Percentiles rank a stretch among this genome's conserved stretches.
Conservation (phyloP, 2,113 vertebrate genomes). For the Antechinus flavipes region DNA sequence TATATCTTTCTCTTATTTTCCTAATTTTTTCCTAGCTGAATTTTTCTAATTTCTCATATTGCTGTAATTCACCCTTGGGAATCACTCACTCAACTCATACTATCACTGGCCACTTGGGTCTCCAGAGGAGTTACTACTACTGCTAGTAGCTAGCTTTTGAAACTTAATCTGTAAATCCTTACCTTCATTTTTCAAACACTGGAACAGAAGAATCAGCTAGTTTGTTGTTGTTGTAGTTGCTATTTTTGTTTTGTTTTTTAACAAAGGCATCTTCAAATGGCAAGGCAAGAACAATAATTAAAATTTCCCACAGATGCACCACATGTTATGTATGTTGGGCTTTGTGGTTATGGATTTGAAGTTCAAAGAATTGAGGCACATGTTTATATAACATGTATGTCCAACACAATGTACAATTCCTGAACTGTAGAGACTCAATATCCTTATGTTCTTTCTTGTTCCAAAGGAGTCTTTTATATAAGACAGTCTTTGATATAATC, state of each 20-base stretch:
- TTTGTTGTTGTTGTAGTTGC: not conserved
- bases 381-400: accelerated
- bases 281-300: not conserved
- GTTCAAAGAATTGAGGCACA: not conserved
- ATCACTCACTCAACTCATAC: not conserved
- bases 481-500: not conserved
- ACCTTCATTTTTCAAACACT: not conserved
- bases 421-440: not conserved
- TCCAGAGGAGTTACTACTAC: not conserved
- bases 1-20: not conserved
- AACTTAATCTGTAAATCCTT: not conserved
- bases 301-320: not conserved
- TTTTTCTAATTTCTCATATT: not conserved
- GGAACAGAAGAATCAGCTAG: not conserved
- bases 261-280: not conserved
- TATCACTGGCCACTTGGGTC: not conserved
- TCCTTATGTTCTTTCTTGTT: not conserved
- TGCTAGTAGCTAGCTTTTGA: not conserved
- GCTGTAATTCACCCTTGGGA: not conserved
- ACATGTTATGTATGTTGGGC: not conserved
- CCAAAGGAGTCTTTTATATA: not conserved
- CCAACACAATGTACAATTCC: not conserved
- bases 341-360: too few species aligned
- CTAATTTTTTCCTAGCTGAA: not conserved
- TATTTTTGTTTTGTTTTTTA: not conserved